These are phyloP conservation scores for Muraenolepis orangiensis DNA, from an alignment of 2,797 vertebrate genomes.

Conservation along the genomic window DNA sequence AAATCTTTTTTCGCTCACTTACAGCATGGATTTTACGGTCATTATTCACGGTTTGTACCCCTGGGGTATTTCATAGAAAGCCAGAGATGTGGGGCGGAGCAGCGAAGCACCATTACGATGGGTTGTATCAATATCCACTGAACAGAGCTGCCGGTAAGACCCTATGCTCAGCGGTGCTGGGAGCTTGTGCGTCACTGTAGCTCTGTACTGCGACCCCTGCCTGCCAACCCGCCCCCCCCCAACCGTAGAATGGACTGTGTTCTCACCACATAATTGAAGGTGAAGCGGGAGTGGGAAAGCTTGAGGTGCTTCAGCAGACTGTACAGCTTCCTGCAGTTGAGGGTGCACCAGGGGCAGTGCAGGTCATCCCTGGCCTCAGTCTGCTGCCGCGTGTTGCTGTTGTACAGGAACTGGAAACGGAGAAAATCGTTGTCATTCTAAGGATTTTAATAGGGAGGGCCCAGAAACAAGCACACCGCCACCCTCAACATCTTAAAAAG, in stretches of 20 bases:
- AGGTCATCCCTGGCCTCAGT: constrained; percentile 96
- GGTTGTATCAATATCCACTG: background rate
- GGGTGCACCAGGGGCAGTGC: constrained; percentile 97
- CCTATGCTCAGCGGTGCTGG: background rate
- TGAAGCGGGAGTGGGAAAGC: constrained; percentile 97
- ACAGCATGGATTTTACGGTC: no score
- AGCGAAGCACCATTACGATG: background rate
- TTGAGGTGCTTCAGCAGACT: constrained; percentile 99
- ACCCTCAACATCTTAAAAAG: no score
- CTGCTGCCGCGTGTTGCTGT: constrained; percentile 97
- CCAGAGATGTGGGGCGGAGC: no score
- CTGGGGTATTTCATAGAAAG: no score
- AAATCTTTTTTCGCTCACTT: no score
- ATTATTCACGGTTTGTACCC: no score
- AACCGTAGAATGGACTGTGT: background rate
- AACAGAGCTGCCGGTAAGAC: background rate
- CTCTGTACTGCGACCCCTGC: no score
- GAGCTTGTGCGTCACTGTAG: background rate
- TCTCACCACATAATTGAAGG: constrained; percentile 98
- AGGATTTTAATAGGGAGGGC: background rate
- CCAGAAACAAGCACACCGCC: background rate
- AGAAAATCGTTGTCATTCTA: constrained; percentile 14
- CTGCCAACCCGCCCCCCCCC: background rate
- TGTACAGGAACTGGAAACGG: constrained; percentile 86
- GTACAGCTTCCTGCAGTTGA: constrained; percentile 97